Evolutionary conservation across 2,888 invertebrate species (phyloP), one percentile per base, ranked within the genome.

Genomic region (Idaea aversata): DNA sequence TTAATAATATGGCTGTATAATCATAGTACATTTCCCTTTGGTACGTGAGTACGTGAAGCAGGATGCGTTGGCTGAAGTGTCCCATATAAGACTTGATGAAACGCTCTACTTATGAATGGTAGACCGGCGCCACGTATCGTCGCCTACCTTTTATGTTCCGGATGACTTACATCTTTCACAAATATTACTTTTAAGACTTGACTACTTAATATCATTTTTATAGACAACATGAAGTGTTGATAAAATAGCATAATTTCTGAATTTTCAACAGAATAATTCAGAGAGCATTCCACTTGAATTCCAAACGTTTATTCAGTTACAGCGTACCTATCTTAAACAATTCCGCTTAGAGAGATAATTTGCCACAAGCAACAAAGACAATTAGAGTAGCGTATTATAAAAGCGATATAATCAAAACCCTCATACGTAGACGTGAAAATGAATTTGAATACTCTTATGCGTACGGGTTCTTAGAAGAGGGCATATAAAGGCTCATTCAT

Each of bases 401-500:
- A 71, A 70, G 67, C 62, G 63, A 38, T 57, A 59, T 68, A 65
- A 71, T 72, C 70, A 72, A 67, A 66, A 63, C 65, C 67, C 61
- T 66, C 65, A 59, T 65, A 35, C 63, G 59, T 69, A 69, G 67
- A 66, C 67, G 65, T 59, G 65, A 61, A 66, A 69, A 70, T 69
- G 67, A 65, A 67, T 70, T 69, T 69, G 59, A 68, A 67, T 68
- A 63, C 15, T 66, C 65, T 69, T 47, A 47, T 47, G 47, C 7
- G 65, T 65, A 66, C 66, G 73, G 73, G 73, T 72, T 69, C 67
- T 74, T 63, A 74, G 73, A 70, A 73, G 69, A 75, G 70, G 47
- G 71, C 68, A 65, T 73, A 73, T 68, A 76, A 77, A 75, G 74
- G 65, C 60, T 66, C 74, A 77, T 78, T 78, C 74, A 75, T 78